Conservation (phyloP, 1,140 invertebrate genomes). For the Marisa cornuarietis region DNA sequence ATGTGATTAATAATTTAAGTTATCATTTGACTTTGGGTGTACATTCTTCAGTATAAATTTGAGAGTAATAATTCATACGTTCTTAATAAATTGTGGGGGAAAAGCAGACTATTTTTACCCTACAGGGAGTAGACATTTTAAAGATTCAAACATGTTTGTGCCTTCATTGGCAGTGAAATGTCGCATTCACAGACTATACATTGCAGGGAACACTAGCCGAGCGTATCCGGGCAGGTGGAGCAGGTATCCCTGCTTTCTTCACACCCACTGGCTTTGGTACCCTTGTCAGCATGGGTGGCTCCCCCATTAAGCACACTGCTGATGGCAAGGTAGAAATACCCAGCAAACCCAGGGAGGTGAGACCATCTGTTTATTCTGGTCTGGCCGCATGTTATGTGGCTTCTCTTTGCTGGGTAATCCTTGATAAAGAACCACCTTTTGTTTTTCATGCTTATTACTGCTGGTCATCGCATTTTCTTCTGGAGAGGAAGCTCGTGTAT, state of each 20-base stretch:
- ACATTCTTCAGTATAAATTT: too few species aligned
- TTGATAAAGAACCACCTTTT: too few species aligned
- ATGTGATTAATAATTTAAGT: too few species aligned
- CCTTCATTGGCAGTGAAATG: not conserved
- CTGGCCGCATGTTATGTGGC: too few species aligned
- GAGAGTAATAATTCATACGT: too few species aligned
- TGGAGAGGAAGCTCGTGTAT: not conserved
- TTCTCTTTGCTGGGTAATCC: too few species aligned
- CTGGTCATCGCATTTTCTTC: not conserved
- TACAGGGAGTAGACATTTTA: too few species aligned
- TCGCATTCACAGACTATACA: not conserved
- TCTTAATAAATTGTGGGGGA: too few species aligned
- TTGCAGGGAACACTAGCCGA: slow-evolving; percentile 55
- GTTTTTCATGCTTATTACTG: too few species aligned
- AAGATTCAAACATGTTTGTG: too few species aligned
- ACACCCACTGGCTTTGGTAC: slow-evolving; percentile 96
- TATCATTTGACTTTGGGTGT: too few species aligned
- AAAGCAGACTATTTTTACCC: too few species aligned
- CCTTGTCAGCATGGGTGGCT: slow-evolving; percentile 89
- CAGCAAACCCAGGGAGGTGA: slow-evolving; percentile 69
- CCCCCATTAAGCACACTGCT: slow-evolving; percentile 88
- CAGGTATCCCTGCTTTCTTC: slow-evolving; percentile 97
- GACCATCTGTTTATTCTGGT: not conserved
- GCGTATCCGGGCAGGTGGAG: slow-evolving; percentile 73
- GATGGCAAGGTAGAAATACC: slow-evolving; percentile 65